Evolutionary conservation across 1,140 invertebrate genomes (phyloP).

Genomic region (Cotesia typhae): DNA sequence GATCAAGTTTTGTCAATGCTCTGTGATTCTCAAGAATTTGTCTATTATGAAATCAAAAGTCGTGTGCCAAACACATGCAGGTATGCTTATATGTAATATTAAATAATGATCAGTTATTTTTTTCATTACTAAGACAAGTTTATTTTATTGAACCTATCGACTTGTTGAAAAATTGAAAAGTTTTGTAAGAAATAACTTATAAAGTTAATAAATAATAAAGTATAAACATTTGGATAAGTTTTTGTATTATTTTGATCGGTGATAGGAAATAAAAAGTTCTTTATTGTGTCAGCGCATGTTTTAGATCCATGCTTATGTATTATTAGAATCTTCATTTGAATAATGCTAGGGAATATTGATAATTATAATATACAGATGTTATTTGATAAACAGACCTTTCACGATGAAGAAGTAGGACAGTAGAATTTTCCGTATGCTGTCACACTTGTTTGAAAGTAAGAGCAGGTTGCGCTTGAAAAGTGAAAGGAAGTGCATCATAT

Average conservation of each 20-base stretch:
- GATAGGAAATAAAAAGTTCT: no score
- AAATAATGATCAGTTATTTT: neutral
- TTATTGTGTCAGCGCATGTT: no score
- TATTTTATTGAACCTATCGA: no score
- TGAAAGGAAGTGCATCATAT: constrained; percentile 32
- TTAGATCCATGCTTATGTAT: no score
- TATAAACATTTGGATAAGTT: neutral
- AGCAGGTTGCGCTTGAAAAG: constrained; percentile 26
- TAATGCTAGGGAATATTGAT: neutral
- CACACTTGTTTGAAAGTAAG: constrained; percentile 27
- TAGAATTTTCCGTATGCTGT: neutral
- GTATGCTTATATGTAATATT: constrained; percentile 58
- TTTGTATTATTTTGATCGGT: no score
- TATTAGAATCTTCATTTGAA: no score
- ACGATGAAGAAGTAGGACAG: constrained; percentile 13
- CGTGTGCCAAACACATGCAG: constrained; percentile 72
- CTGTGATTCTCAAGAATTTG: constrained; percentile 69
- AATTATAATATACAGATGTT: neutral
- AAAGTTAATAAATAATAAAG: no score
- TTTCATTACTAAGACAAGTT: no score
- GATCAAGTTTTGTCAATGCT: constrained; percentile 53
- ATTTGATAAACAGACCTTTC: constrained; percentile 24
- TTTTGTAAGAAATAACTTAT: no score
- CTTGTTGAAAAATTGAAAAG: no score
- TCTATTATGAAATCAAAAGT: constrained; percentile 74